These are phyloP conservation scores for Platysteira castanea DNA, from an alignment of 2,113 vertebrate genomes.

Conservation along the genomic window DNA sequence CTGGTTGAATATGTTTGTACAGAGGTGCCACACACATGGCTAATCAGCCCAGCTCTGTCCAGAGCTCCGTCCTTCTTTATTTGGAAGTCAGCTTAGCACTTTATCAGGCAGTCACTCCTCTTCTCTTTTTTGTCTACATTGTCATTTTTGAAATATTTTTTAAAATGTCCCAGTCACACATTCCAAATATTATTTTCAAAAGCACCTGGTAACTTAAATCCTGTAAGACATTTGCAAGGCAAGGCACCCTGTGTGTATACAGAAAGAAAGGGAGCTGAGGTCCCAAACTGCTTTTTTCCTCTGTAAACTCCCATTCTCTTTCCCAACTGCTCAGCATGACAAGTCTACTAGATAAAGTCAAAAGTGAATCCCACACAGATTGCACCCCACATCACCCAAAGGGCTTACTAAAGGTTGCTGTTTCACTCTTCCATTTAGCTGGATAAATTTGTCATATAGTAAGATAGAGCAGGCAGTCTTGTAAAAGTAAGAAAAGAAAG, in stretches of 20 bases:
- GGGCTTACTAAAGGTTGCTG: neutral
- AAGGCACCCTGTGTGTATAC: neutral
- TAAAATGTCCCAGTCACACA: neutral
- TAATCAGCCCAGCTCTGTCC: neutral
- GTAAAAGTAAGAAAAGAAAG: neutral
- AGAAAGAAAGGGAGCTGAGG: neutral
- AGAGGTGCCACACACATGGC: neutral
- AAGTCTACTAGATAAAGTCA: neutral
- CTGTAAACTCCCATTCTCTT: neutral
- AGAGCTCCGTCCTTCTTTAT: neutral
- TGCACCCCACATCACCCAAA: neutral
- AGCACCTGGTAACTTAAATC: neutral
- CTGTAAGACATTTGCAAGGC: neutral
- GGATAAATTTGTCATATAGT: neutral
- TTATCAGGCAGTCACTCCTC: neutral
- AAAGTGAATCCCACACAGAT: neutral
- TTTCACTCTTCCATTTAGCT: neutral
- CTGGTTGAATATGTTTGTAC: neutral
- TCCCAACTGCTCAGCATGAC: neutral
- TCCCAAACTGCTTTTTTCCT: neutral
- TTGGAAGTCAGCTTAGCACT: neutral
- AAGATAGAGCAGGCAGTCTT: neutral
- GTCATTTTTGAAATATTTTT: neutral
- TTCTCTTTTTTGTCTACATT: neutral
- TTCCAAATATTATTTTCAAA: neutral